Evolutionary conservation across 2,797 vertebrate species (phyloP).

Genomic region (Argyrosomus regius): DNA sequence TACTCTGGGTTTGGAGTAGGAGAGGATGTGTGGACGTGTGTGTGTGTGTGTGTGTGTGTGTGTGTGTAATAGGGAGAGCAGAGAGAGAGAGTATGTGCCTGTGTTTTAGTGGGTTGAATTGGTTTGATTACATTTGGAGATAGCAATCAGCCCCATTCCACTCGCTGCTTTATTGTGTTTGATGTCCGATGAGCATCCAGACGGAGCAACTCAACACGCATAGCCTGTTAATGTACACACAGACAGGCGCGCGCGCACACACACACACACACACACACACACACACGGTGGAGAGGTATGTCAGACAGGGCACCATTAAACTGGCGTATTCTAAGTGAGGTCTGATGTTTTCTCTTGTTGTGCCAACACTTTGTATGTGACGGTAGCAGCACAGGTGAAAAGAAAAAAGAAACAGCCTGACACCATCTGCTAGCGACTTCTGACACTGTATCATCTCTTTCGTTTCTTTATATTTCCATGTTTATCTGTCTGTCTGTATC

Average conservation of each 20-base stretch:
- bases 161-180: constrained; percentile 78
- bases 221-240: constrained; percentile 34
- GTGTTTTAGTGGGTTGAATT: constrained; percentile 71
- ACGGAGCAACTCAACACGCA: constrained; percentile 63
- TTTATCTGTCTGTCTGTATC: constrained; percentile 27
- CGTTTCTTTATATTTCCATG: constrained; percentile 2
- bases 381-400: constrained; percentile 41
- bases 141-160: constrained; percentile 76
- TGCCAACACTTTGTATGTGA: constrained; percentile 10
- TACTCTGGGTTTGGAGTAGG: constrained; percentile 64
- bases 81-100: constrained; percentile 63
- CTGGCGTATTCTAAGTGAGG: no score
- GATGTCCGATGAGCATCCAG: constrained; percentile 79
- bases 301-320: constrained; percentile 16
- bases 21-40: constrained; percentile 26
- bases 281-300: constrained; percentile 18
- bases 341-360: background rate
- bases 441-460: background rate
- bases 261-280: constrained; percentile 21
- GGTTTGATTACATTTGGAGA: constrained; percentile 82
- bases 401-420: constrained; percentile 6
- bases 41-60: constrained; percentile 16
- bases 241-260: constrained; percentile 1
- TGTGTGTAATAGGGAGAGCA: constrained; percentile 12
- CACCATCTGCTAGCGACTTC: background rate